Conservation (phyloP, 2,888 invertebrate genomes). For the Xanthia togata region DNA sequence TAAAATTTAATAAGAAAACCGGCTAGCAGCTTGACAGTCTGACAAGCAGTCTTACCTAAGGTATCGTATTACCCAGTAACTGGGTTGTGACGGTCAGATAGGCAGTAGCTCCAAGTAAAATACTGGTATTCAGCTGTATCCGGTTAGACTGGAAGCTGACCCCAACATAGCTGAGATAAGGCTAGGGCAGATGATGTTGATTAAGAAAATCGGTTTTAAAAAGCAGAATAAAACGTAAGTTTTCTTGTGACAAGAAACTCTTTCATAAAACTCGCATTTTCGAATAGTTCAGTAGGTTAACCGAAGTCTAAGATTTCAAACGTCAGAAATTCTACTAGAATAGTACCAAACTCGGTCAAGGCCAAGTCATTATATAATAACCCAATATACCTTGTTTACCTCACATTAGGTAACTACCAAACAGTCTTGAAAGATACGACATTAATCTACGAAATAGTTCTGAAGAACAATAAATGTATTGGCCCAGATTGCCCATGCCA, state of each 20-base stretch:
- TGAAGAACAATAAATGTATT: constrained; percentile 62
- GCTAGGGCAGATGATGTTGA: background rate
- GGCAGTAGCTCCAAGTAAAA: background rate
- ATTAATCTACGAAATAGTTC: constrained; percentile 61
- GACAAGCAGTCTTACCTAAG: background rate
- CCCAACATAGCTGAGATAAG: background rate
- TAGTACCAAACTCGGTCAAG: background rate
- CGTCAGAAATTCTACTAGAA: background rate
- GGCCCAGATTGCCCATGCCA: constrained; percentile 65
- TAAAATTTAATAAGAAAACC: background rate
- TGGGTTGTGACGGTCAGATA: background rate
- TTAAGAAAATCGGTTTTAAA: background rate
- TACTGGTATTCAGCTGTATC: background rate
- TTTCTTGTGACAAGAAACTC: background rate
- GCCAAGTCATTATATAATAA: constrained; percentile 6
- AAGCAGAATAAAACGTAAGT: background rate
- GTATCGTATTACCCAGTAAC: background rate
- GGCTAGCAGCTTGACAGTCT: background rate
- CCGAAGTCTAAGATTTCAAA: background rate
- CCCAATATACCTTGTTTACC: constrained; percentile 38
- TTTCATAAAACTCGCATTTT: background rate
- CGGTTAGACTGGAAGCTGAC: background rate
- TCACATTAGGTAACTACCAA: constrained; percentile 12
- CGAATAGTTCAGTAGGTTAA: background rate
- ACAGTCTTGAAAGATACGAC: constrained; percentile 49